Evolutionary conservation across 2,888 invertebrate species (phyloP), one percentile per base, ranked within the genome.

Genomic region (Liposcelis brunnea): DNA sequence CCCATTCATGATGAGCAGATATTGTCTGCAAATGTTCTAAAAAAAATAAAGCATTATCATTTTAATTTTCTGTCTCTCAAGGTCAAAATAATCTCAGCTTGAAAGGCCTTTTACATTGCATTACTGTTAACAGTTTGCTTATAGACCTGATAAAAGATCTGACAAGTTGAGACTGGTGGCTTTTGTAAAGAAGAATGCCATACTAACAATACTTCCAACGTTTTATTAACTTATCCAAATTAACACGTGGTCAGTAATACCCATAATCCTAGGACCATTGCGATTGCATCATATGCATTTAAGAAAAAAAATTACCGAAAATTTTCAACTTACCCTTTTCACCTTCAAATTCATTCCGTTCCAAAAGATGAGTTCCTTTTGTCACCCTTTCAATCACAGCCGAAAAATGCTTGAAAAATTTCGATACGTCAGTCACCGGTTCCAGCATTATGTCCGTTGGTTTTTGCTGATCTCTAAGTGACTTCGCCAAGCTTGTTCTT

Each of bases 401-500:
- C 40, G 40, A 14, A 5, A 40, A 40, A 18, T 19, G 40, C 19
- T 40, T 40, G 40, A 16, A 40, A 19, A 40, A 21, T 18, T 19
- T 40, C 18, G 40, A 40, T 18, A 19, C 19, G 11, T 40, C 40
- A n/a, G 40, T n/a, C 18, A 40, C 12, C 4, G 40, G 40, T 40
- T 40, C 40, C 15, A 40, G 19, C 6, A 18, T 16, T 8, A 40
- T 16, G 12, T 40, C 40, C n/a, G 19, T 19, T 11, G 40, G 40
- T 40, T 40, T 40, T 52, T 73, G 65, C 53, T 68, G 71, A 53
- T 75, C 75, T 53, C 77, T 77, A 47, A 75, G 72, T 0, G 72
- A 68, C 58, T 76, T 80, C 38, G 75, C 71, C 18, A 76, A 64
- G 6, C 67, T 59, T 11, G 75, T 76, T 49, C 77, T 69, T 21